Evolutionary conservation across 2,888 invertebrate species (phyloP), one percentile per base, ranked within the genome.

Genomic region (Imbricaverruca yamaguchii): DNA sequence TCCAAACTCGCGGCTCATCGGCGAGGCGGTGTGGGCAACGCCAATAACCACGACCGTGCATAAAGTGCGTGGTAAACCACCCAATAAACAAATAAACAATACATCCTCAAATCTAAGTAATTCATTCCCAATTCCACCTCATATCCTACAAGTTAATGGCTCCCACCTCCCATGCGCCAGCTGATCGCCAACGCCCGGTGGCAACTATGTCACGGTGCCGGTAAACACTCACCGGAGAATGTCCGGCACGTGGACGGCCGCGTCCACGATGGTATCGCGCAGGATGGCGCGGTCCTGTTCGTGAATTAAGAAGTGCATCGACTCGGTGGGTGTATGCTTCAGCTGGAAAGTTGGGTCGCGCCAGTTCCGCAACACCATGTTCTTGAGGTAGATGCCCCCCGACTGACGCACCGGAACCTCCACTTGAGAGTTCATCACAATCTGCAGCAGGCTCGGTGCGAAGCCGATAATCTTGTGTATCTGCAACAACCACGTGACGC

Each of bases 401-500:
- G 98, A 98, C 90, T 98, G 98, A 84, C 98, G 90, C 0, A 97
- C 93, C 83, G 97, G 94, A 91, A 95, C 92, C 83, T 96, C 94
- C 80, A 96, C 90, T 85, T 95, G 95, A 85, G 92, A 91, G 88
- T 92, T 91, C 95, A 97, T 96, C 81, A 98, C 93, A 83, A 98
- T 93, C 91, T 97, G 96, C 81, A 99, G 90, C 82, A 99, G 89
- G 80, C 94, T 92, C 80, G 98, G 98, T 81, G 95, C 93, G 89
- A 99, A 99, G 55, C 97, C 97, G 87, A 97, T 96, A 83, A 98
- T 97, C 90, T 95, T 95, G 87, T 95, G 93, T 85, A 95, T 92
- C 95, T 96, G 87, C 82, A 39, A 39, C 39, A 39, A 39, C 4
- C 39, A 39, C 39, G 39, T 4, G 39, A 39, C 83, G 84, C 83